Evolutionary conservation across 2,888 invertebrate genomes (phyloP).

Genomic region (Hypena proboscidalis): DNA sequence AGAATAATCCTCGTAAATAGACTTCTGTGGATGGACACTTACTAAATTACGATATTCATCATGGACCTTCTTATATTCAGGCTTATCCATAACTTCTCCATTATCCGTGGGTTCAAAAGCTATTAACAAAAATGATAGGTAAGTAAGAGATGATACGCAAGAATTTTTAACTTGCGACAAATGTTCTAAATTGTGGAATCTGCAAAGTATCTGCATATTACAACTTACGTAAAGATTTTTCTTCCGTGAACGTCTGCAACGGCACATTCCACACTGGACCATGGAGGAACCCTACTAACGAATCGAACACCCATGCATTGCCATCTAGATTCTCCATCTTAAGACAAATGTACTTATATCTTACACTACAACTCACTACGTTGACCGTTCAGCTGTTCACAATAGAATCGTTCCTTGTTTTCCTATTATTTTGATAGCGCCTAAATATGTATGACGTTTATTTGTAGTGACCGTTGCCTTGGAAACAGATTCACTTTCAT

Average conservation of each 20-base stretch:
- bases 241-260: slow-evolving; percentile 95
- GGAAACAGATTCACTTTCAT: slow-evolving; percentile 43
- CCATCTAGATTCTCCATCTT: slow-evolving; percentile 81
- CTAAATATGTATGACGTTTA: slow-evolving; percentile 48
- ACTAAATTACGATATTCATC: slow-evolving; percentile 95
- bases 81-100: slow-evolving; percentile 87
- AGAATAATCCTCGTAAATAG: too few species aligned
- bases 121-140: slow-evolving; percentile 69
- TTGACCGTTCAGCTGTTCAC: slow-evolving; percentile 3
- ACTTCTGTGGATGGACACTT: too few species aligned
- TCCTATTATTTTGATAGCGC: slow-evolving; percentile 3
- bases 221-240: slow-evolving; percentile 94
- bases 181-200: too few species aligned
- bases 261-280: slow-evolving; percentile 97
- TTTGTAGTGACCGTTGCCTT: slow-evolving; percentile 56
- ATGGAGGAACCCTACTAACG: slow-evolving; percentile 94
- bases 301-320: slow-evolving; percentile 96
- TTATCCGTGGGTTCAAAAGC: slow-evolving; percentile 93
- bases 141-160: too few species aligned
- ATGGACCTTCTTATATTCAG: slow-evolving; percentile 91
- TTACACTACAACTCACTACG: slow-evolving; percentile 1
- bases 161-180: too few species aligned
- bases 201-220: background rate
- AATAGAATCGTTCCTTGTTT: slow-evolving; percentile 3
- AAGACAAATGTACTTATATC: slow-evolving; percentile 7